Base-by-base conservation (phyloP, 2,888 invertebrate species). In the Ochropacha duplaris region DNA sequence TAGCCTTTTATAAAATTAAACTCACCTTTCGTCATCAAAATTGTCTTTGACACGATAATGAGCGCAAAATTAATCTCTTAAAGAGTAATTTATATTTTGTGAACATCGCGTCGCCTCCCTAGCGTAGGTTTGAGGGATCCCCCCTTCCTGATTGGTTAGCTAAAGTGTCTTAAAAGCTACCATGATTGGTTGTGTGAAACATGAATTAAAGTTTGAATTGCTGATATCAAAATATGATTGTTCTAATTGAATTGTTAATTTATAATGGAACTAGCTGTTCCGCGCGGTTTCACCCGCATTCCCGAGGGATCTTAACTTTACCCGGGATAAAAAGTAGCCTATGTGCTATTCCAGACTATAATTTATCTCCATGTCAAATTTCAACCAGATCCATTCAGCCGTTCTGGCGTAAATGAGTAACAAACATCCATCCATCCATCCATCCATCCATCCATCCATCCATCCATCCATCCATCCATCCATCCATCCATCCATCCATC, bases 31-130 rank as follows among this genome's bases (percentile, higher is more conserved):
- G 22, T 19, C 54, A 36, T 49, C 16, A 19, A 50, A 56, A 49
- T 50, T 56, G 54, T 50, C 57, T 57, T 56, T 57, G 57, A 55
- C 36, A 24, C 44, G 51, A 26, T 59, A 56, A 59, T 51, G 51
- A 50, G 59, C 34, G 54, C 19, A 34, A 59, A 59, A 59, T 59
- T 44, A 59, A 51, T 57, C 56, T 56, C 26, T 59, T 54, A 39
- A 50, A 22, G 16, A 51, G 51, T 54, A 22, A 22, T 22, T 52
- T 55, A 55, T 19, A 8, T 44, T 58, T 39, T 44, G 19, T 9
- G 16, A 44, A 44, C 44, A 19, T 44, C 19, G 44, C 44, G 14
- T 9, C 44, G n/a, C 44, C n/a, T n/a, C 9, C 44, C n/a, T 44
- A 2, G 3, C 9, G 4, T 44, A 44, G 19, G 16, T 39, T 2